Evolutionary conservation across 2,797 vertebrate genomes (phyloP).

Genomic region (Fratercula arctica): DNA sequence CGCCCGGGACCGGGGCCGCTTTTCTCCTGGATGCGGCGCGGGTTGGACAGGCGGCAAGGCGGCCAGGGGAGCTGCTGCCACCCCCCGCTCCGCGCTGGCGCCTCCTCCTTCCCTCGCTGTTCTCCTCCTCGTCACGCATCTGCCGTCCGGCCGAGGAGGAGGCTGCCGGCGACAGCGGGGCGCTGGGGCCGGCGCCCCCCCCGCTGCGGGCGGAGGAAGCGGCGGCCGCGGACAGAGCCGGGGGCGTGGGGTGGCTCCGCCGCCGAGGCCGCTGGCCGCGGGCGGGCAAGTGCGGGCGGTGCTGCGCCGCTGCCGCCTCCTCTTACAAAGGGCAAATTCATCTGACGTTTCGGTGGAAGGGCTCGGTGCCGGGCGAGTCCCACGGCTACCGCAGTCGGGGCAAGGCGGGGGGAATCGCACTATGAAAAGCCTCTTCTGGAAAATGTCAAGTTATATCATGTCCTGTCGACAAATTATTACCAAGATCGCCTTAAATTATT

Average conservation of each 20-base stretch:
- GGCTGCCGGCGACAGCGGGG: neutral
- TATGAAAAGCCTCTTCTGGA: neutral
- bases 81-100: neutral
- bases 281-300: neutral
- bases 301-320: neutral
- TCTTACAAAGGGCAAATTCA: slow-evolving; percentile 30
- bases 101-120: neutral
- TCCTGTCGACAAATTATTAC: neutral
- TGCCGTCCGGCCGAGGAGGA: neutral
- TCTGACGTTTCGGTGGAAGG: neutral
- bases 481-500: neutral
- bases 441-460: neutral
- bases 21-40: too few relatives aligned
- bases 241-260: neutral
- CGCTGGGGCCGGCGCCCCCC: neutral
- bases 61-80: neutral
- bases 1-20: neutral
- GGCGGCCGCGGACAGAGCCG: neutral
- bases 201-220: neutral
- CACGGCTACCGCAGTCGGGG: neutral
- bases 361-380: neutral
- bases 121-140: neutral
- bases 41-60: neutral
- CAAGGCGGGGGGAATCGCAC: neutral
- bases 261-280: neutral